phyloP scores from a whole-genome alignment of 1,140 invertebrate species.

The Carposina sasakii region DNA sequence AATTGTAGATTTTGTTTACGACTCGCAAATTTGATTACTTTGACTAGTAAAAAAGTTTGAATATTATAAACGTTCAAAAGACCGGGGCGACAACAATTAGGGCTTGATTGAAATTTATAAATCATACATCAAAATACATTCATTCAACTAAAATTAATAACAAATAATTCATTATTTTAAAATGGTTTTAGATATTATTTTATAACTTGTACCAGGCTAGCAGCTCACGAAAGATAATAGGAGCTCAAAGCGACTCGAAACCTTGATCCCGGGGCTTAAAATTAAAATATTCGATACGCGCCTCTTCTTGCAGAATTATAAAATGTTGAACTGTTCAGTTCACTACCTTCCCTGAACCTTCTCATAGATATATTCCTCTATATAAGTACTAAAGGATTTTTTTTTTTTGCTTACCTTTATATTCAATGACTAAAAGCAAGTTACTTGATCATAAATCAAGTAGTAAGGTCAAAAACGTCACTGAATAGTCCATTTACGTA shows the following conservation, averaged over 20 bases:
- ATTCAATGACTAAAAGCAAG: too few species aligned
- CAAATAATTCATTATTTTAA: background rate
- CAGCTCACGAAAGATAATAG: constrained; percentile 23
- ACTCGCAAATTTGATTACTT: too few species aligned
- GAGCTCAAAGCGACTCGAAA: constrained; percentile 24
- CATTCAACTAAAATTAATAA: background rate
- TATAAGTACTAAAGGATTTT: too few species aligned
- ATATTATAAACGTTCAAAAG: background rate
- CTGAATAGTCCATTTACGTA: too few species aligned
- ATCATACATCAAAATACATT: background rate
- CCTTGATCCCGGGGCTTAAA: constrained; percentile 28
- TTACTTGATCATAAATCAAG: too few species aligned
- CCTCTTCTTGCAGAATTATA: too few species aligned
- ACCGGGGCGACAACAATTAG: background rate
- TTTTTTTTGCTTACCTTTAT: too few species aligned
- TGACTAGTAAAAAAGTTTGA: background rate
- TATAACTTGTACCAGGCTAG: background rate
- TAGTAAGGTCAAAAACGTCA: too few species aligned
- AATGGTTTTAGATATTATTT: background rate
- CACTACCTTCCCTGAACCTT: too few species aligned
- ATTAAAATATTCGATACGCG: constrained; percentile 34
- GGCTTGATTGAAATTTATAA: background rate
- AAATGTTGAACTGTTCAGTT: too few species aligned
- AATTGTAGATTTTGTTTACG: too few species aligned
- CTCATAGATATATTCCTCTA: too few species aligned